A percentile compares a stretch with the other conserved stretches of the same genome.
Conservation (phyloP, 2,888 invertebrate species). For the Drosophila mimica region DNA sequence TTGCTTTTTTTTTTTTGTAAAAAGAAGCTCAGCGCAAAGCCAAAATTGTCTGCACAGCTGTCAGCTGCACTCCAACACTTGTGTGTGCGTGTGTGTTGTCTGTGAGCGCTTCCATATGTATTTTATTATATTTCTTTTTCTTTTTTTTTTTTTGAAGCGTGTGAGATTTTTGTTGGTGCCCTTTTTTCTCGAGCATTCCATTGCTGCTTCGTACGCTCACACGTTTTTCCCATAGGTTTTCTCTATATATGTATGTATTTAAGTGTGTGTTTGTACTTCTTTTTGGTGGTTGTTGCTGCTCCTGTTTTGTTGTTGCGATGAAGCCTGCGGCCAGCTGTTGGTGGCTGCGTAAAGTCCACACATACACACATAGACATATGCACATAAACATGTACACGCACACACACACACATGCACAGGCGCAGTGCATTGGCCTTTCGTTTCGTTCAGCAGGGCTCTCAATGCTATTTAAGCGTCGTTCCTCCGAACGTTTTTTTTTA, state of each 20-base stretch:
- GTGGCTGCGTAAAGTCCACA: slow-evolving; percentile 50
- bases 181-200: slow-evolving; percentile 58
- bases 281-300: slow-evolving; percentile 73
- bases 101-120: slow-evolving; percentile 23
- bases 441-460: slow-evolving; percentile 65
- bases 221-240: slow-evolving; percentile 53
- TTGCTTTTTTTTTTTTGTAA: slow-evolving; percentile 26
- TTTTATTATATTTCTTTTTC: slow-evolving; percentile 19
- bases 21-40: slow-evolving; percentile 63
- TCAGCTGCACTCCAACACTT: slow-evolving; percentile 62
- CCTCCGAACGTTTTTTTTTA: slow-evolving; percentile 49
- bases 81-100: slow-evolving; percentile 30
- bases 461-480: slow-evolving; percentile 76
- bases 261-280: slow-evolving; percentile 9
- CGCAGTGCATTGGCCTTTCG: slow-evolving; percentile 76
- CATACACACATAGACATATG: slow-evolving; percentile 8
- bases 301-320: slow-evolving; percentile 35
- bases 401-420: slow-evolving; percentile 31
- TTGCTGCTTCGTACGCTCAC: slow-evolving; percentile 61
- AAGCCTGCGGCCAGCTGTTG: slow-evolving; percentile 73
- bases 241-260: slow-evolving; percentile 5
- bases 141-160: slow-evolving; percentile 25
- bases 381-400: slow-evolving; percentile 20
- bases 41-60: slow-evolving; percentile 69
- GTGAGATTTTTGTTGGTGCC: slow-evolving; percentile 56